phyloP scores from a whole-genome alignment of 2,113 vertebrate species.

The Nicator chloris region DNA sequence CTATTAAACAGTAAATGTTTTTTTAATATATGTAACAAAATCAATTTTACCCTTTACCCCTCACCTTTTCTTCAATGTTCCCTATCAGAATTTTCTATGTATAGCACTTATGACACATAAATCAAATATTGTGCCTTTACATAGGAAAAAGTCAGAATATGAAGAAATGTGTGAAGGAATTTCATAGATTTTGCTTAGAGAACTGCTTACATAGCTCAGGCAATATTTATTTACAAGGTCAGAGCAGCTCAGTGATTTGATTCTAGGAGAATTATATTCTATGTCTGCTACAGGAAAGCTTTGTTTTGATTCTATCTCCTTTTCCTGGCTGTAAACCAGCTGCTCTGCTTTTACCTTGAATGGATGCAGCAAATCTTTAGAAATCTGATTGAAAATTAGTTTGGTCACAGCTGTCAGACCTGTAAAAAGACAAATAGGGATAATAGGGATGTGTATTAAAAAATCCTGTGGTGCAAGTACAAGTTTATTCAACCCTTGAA shows the following conservation, averaged over 20 bases:
- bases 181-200: not conserved
- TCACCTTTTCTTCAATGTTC: not conserved
- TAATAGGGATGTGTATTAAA: not conserved
- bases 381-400: slow-evolving; percentile 40
- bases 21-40: not conserved
- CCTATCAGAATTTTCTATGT: not conserved
- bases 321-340: not conserved
- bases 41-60: not conserved
- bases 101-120: not conserved
- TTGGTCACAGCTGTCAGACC: not conserved
- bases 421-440: not conserved
- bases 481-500: not conserved
- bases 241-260: not conserved
- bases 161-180: not conserved
- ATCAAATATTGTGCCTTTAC: not conserved
- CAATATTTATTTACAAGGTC: slow-evolving; percentile 2
- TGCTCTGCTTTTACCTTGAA: not conserved
- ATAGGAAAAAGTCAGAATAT: not conserved
- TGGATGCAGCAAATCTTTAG: not conserved
- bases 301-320: not conserved
- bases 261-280: not conserved
- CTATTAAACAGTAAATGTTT: not conserved
- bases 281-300: not conserved
- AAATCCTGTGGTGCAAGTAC: not conserved
- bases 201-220: not conserved